phyloP scores from a whole-genome alignment of 2,888 invertebrate species.

The Sesia apiformis region DNA sequence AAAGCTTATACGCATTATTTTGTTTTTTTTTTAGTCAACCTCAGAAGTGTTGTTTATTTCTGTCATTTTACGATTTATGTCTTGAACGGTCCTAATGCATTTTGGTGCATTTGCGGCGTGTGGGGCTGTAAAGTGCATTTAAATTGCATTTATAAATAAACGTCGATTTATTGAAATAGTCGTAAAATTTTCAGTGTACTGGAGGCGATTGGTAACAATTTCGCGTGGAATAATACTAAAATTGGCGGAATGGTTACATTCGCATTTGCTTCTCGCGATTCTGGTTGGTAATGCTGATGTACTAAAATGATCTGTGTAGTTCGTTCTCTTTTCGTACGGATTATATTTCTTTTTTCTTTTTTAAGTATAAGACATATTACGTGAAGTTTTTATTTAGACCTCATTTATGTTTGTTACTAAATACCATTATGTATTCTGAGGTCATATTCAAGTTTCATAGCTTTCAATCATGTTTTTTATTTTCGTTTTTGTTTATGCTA shows the following conservation, averaged over 20 bases:
- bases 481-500: too few species aligned
- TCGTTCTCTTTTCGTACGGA: too few species aligned
- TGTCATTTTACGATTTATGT: conserved; percentile 22
- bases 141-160: conserved; percentile 59
- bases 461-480: too few species aligned
- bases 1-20: too few species aligned
- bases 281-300: conserved; percentile 27
- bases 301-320: too few species aligned
- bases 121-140: conserved; percentile 41
- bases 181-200: conserved; percentile 41
- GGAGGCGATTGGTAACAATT: conserved; percentile 24
- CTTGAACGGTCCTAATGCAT: conserved; percentile 29
- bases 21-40: too few species aligned
- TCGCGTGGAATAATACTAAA: conserved; percentile 19
- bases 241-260: conserved; percentile 33
- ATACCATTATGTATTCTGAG: too few species aligned
- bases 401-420: too few species aligned
- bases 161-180: conserved; percentile 39
- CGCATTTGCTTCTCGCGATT: conserved; percentile 27
- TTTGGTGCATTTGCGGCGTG: conserved; percentile 15
- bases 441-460: too few species aligned
- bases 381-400: too few species aligned
- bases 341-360: too few species aligned
- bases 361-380: too few species aligned
- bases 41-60: not conserved